Evolutionary conservation across 2,888 invertebrate species (phyloP), one percentile per base, ranked within the genome.

Genomic region (Chaitophorus viminalis): DNA sequence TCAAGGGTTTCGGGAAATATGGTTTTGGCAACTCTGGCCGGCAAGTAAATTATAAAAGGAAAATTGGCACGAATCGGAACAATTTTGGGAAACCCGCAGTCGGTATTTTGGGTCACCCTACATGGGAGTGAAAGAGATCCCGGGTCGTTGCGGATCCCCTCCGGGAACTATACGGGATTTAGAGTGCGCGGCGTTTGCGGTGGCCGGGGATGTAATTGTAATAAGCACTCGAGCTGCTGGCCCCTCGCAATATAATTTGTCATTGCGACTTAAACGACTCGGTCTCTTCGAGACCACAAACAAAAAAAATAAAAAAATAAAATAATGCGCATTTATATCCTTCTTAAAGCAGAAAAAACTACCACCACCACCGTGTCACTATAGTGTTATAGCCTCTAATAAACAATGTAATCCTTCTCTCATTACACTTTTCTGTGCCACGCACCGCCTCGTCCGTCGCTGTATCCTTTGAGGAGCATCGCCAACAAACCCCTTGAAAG

Each of bases 131-230:
- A 76, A 84, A 65, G 75, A 76, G 76, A 84, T 76, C 36, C 54
- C 29, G 72, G 81, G 87, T 79, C 70, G 87, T 87, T 87, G 74
- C 11, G 81, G 74, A 87, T 81, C 81, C 86, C 87, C 74, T 87
- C 39, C 31, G 81, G 72, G 87, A 81, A 75, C 87, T 39, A 31
- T 87, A 18, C 74, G 87, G 79, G 87, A 87, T 87, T 81, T 87
- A 39, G 87, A 87, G 79, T 72, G 60, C 31, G n/a, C n/a, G n/a
- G n/a, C n/a, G n/a, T n/a, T n/a, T n/a, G n/a, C n/a, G 79, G 74
- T 31, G 52, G 36, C 72, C 39, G 81, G 79, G 74, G 87, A 87
- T 74, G 87, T 79, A 87, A 87, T 87, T 87, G 87, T 87, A 87
- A 87, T 87, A 74, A 87, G 87, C 74, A 87, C 79, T 87, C 87